These are phyloP conservation scores for Sinohyriopsis cumingii DNA, from an alignment of 2,888 invertebrate genomes.

Conservation along the genomic window DNA sequence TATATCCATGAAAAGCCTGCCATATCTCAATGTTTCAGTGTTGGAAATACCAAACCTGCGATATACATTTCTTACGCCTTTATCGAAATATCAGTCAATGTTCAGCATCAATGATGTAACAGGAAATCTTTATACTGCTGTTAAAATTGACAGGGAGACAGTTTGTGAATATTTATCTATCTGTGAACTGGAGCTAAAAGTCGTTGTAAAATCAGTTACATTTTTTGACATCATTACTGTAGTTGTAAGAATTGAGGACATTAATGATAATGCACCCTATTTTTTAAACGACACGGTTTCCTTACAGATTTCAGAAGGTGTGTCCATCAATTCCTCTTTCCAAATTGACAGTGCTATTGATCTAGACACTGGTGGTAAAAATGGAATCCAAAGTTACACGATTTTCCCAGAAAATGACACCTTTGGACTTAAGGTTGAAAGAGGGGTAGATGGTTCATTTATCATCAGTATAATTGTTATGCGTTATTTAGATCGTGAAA, in stretches of 20 bases:
- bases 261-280: conserved; percentile 49
- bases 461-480: conserved; percentile 30
- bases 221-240: conserved; percentile 41
- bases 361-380: conserved; percentile 18
- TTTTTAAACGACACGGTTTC: conserved; percentile 26
- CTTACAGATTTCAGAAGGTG: conserved; percentile 25
- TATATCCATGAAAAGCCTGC: conserved; percentile 9
- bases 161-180: conserved; percentile 21
- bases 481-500: conserved; percentile 35
- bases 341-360: conserved; percentile 26
- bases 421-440: conserved; percentile 18
- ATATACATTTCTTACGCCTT: conserved; percentile 10
- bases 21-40: too few relatives aligned
- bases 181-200: conserved; percentile 23
- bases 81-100: conserved; percentile 6
- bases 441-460: conserved; percentile 22
- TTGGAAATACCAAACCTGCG: background rate
- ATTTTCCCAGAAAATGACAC: conserved; percentile 23
- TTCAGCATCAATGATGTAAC: conserved; percentile 25
- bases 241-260: conserved; percentile 41
- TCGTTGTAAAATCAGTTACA: conserved; percentile 15
- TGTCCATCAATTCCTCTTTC: conserved; percentile 15
- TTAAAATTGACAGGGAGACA: conserved; percentile 31
- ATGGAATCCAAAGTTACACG: conserved; percentile 36
- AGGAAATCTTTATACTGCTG: conserved; percentile 28